phyloP scores from a whole-genome alignment of 2,888 invertebrate species.

The Eupithecia vulgata region DNA sequence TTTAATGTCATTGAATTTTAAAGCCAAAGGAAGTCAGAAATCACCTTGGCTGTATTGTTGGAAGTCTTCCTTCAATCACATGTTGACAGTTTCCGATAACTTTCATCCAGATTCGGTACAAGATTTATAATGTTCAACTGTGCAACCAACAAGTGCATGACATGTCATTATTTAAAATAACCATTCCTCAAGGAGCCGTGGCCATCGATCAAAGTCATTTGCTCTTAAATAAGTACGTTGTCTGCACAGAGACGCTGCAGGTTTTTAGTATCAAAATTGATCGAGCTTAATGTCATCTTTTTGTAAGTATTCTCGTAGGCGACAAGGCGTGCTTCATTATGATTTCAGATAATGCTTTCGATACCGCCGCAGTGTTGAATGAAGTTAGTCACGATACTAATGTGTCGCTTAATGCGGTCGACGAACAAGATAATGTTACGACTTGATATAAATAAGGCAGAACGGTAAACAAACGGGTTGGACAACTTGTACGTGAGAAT shows the following conservation, averaged over 20 bases:
- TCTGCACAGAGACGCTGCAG: constrained; percentile 34
- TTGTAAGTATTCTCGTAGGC: constrained; percentile 26
- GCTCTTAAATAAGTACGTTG: constrained; percentile 41
- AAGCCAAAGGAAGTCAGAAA: constrained; percentile 29
- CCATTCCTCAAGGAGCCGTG: constrained; percentile 46
- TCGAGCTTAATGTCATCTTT: constrained; percentile 35
- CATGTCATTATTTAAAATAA: constrained; percentile 51
- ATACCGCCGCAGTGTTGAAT: constrained; percentile 25
- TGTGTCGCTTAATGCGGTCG: constrained; percentile 27
- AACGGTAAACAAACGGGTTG: constrained; percentile 27
- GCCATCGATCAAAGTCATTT: constrained; percentile 57
- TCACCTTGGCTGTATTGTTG: constrained; percentile 34
- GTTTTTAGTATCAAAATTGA: constrained; percentile 42
- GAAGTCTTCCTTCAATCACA: constrained; percentile 44
- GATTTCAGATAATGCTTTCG: constrained; percentile 30
- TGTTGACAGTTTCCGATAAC: constrained; percentile 47
- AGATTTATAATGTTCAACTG: constrained; percentile 41
- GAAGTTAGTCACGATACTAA: constrained; percentile 25
- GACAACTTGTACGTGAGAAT: constrained; percentile 16
- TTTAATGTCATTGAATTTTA: constrained; percentile 10
- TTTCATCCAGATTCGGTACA: constrained; percentile 41
- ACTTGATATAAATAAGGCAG: constrained; percentile 20
- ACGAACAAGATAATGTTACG: constrained; percentile 25
- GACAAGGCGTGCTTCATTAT: constrained; percentile 33
- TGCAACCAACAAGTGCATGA: constrained; percentile 47